Evolutionary conservation across 1,140 invertebrate species (phyloP), one percentile per base, ranked within the genome.

Genomic region (Araneus ventricosus): DNA sequence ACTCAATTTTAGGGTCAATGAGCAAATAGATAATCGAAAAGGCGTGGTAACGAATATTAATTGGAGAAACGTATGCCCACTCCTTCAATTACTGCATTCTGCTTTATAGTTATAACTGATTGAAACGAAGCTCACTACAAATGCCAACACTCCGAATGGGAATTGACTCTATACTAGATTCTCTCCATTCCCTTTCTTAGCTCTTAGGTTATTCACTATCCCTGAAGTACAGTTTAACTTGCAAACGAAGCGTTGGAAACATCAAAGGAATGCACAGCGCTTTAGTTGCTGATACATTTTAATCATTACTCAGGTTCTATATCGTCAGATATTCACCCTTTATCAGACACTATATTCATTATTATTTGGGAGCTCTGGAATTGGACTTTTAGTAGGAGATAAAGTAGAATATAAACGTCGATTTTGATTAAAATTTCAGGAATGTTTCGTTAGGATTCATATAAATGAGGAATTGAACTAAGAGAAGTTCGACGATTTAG

Each of bases 251-350:
- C 41, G 80, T n/a, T 39, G 37, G 80, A 27, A 82, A 82, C 22
- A 82, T 82, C 80, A 82, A 82, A 82, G 80, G 80, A n/a, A 82
- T 17, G 8, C 20, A 7, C 22, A 10, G 8, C 14, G 39, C 39
- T 45, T 82, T 82, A 82, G 45, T 82, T 52, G 80, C 80, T 45
- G 80, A 82, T 82, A 52, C 80, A 22, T 39, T 45, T 82, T 82
- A 27, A 14, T 52, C 27, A 45, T n/a, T 82, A 52, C 39, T 4
- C 0, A 24, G 7, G 6, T 27, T 39, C n/a, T 39, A 4, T 41
- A 82, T 82, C 10, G 27, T 2, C n/a, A 52, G 3, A 6, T 10
- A 24, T 24, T 24, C 39, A 3, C 37, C 45, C 24, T 27, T 82
- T 27, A 82, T 22, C 39, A 82, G 41, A n/a, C 10, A 27, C 24